Conservation (phyloP, 2,113 vertebrate genomes). For the Perca flavescens region DNA sequence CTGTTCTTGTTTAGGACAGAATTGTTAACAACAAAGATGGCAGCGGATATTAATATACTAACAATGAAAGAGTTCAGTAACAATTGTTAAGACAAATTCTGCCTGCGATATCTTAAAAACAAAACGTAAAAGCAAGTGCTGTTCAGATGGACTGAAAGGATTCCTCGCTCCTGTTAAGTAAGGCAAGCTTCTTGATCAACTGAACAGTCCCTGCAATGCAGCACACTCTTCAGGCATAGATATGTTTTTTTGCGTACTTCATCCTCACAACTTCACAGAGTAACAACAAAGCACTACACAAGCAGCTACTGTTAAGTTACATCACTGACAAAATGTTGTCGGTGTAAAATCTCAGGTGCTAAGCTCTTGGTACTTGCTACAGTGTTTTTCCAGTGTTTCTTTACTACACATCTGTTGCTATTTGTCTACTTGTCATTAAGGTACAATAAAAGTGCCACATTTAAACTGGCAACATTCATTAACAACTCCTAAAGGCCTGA, state of each 20-base stretch:
- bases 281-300: slow-evolving; percentile 74
- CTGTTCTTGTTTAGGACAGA: background rate
- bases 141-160: slow-evolving; percentile 37
- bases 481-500: background rate
- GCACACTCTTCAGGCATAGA: slow-evolving; percentile 58
- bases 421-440: background rate
- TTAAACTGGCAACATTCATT: background rate
- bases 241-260: slow-evolving; percentile 52
- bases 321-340: slow-evolving; percentile 74
- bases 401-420: slow-evolving; percentile 30
- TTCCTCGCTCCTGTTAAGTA: slow-evolving; percentile 22
- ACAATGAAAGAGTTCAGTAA: slow-evolving; percentile 2
- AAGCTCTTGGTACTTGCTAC: slow-evolving; percentile 66
- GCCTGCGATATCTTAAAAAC: slow-evolving; percentile 24
- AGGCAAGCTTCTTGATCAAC: slow-evolving; percentile 37
- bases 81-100: slow-evolving; percentile 1
- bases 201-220: slow-evolving; percentile 60
- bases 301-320: slow-evolving; percentile 73
- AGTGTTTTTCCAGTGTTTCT: slow-evolving; percentile 33
- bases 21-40: background rate
- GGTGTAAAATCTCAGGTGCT: slow-evolving; percentile 66
- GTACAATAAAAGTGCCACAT: slow-evolving; percentile 7
- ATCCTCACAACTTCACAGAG: slow-evolving; percentile 64
- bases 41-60: background rate
- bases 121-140: slow-evolving; percentile 37